A percentile compares a stretch with the other conserved stretches of the same genome.
phyloP scores from a whole-genome alignment of 2,797 vertebrate genomes.

The Lithobates sylvaticus region DNA sequence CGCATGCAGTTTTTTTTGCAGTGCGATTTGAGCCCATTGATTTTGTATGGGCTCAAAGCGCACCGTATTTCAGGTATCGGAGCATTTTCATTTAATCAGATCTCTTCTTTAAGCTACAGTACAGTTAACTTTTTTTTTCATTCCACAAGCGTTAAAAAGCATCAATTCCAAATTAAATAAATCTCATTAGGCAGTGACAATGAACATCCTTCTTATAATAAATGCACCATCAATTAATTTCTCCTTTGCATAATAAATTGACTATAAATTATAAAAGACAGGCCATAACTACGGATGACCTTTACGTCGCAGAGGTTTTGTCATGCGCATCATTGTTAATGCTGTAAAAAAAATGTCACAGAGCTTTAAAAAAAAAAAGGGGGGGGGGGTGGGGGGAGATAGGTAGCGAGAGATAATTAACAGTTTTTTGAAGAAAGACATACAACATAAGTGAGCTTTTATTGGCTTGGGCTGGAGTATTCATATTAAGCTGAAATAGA shows the following conservation, averaged over 20 bases:
- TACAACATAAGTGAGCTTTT: slow-evolving; percentile 13
- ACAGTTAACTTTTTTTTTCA: neutral
- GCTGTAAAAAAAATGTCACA: slow-evolving; percentile 50
- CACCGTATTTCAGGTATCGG: too few species aligned
- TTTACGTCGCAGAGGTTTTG: slow-evolving; percentile 58
- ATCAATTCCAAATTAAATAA: slow-evolving; percentile 73
- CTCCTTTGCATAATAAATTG: slow-evolving; percentile 62
- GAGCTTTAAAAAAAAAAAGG: slow-evolving; percentile 56
- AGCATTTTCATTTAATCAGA: neutral
- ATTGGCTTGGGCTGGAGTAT: slow-evolving; percentile 56
- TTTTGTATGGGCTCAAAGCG: too few species aligned
- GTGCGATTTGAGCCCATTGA: too few species aligned
- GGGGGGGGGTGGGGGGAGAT: too few species aligned
- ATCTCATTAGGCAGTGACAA: slow-evolving; percentile 73
- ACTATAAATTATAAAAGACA: slow-evolving; percentile 62
- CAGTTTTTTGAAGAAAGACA: slow-evolving; percentile 24
- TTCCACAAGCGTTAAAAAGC: slow-evolving; percentile 66
- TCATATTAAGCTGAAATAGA: slow-evolving; percentile 58
- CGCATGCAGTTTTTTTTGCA: too few species aligned
- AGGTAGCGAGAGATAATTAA: slow-evolving; percentile 28
- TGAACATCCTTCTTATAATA: slow-evolving; percentile 75
- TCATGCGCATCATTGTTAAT: slow-evolving; percentile 67
- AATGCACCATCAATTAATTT: slow-evolving; percentile 67
- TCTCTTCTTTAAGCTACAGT: neutral
- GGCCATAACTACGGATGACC: slow-evolving; percentile 53